Evolutionary conservation across 2,113 vertebrate species (phyloP), one percentile per base, ranked within the genome.

Genomic region (Paramormyrops kingsleyae): DNA sequence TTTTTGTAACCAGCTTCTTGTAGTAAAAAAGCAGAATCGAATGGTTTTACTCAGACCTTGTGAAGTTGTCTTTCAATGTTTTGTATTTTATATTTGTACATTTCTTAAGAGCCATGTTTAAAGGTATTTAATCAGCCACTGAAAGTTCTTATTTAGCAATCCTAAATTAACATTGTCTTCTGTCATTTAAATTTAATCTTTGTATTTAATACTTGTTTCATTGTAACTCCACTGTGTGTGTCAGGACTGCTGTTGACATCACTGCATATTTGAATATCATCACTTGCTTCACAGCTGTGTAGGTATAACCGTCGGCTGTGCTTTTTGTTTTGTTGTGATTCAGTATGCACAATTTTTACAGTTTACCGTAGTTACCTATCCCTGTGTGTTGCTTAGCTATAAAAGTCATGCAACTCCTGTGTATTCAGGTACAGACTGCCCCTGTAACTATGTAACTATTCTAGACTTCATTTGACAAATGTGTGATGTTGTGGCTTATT

Each of bases 11-110:
- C 96, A 96, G 96, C 96, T 96, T 94, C 94, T 94, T 94, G 94
- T 94, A 95, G 95, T 96, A 95, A 94, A 91, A 94, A 94, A 92
- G 95, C 95, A 94, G 94, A 96, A 95, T 94, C 95, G 19, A 86
- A 93, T 96, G 96, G 95, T 96, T 97, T 97, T 96, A 96, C 95
- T 97, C 96, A 95, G 96, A 97, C 96, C 96, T 97, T 96, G 96
- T 97, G 96, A 94, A 96, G 96, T 97, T 95, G 96, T 95, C 93
- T 96, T 97, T 97, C 97, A 97, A 96, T 97, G 96, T 97, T 97
- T 97, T 96, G 96, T 96, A 96, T 97, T 97, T 97, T 97, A 96
- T 97, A 97, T 97, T 97, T 97, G 96, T 97, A 97, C 96, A 97
- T 97, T 97, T 66, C 42, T 74, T 27, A 49, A 44, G 19, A 85